phyloP scores from a whole-genome alignment of 2,888 invertebrate species.

The Gymnosoma rotundatum region DNA sequence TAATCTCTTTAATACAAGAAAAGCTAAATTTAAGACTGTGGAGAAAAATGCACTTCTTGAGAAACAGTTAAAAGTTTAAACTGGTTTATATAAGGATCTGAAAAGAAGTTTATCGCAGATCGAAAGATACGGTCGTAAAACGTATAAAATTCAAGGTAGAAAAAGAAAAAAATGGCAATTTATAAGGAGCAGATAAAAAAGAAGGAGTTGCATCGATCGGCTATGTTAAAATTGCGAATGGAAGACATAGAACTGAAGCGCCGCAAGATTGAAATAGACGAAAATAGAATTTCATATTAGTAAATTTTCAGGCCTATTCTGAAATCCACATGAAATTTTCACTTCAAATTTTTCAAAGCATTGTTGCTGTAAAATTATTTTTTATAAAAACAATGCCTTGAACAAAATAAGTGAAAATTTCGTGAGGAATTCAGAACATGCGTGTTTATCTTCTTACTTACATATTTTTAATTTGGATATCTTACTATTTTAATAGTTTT shows the following conservation, averaged over 20 bases:
- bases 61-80: neutral
- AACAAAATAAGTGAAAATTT: too few species aligned
- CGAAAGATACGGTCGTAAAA: conserved; percentile 1
- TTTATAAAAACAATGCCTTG: too few species aligned
- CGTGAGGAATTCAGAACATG: too few species aligned
- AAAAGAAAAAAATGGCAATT: neutral
- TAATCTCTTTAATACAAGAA: neutral
- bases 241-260: neutral
- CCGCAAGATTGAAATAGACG: neutral
- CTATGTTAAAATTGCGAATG: neutral
- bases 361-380: too few species aligned
- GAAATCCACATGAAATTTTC: too few species aligned
- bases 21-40: neutral
- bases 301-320: too few species aligned
- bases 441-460: too few species aligned
- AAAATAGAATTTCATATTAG: neutral
- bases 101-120: neutral
- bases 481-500: too few species aligned
- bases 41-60: neutral
- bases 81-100: neutral
- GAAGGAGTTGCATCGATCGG: neutral
- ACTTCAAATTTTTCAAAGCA: too few species aligned
- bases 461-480: too few species aligned
- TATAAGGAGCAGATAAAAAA: neutral
- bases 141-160: neutral